These are phyloP conservation scores for Ailurus styani DNA, from an alignment of 2,113 vertebrate genomes.

Conservation along the genomic window DNA sequence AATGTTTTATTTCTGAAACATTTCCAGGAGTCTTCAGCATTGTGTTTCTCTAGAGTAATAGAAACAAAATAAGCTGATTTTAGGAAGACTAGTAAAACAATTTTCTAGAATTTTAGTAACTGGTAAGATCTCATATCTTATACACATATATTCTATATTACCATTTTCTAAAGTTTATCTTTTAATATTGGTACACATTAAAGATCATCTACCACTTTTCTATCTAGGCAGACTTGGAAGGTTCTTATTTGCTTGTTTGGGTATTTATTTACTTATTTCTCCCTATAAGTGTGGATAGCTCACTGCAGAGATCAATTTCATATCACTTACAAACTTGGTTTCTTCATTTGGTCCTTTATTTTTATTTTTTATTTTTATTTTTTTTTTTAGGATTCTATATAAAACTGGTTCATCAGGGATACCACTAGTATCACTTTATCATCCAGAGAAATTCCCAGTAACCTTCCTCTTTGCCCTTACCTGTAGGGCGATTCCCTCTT, in stretches of 20 bases:
- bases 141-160: not conserved
- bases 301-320: not conserved
- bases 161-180: not conserved
- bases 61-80: not conserved
- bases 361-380: not conserved
- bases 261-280: not conserved
- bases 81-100: not conserved
- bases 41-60: not conserved
- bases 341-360: not conserved
- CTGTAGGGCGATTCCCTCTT: not conserved
- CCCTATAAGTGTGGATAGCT: not conserved
- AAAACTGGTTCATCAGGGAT: not conserved
- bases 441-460: not conserved
- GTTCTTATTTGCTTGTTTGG: not conserved
- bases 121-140: not conserved
- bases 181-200: not conserved
- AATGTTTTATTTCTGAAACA: not conserved
- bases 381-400: not conserved
- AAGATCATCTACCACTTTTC: not conserved
- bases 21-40: not conserved
- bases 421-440: not conserved
- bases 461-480: not conserved
- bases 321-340: not conserved
- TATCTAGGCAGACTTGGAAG: not conserved
- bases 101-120: not conserved